Conservation (phyloP, 2,797 vertebrate species). For the Erethizon dorsatum region DNA sequence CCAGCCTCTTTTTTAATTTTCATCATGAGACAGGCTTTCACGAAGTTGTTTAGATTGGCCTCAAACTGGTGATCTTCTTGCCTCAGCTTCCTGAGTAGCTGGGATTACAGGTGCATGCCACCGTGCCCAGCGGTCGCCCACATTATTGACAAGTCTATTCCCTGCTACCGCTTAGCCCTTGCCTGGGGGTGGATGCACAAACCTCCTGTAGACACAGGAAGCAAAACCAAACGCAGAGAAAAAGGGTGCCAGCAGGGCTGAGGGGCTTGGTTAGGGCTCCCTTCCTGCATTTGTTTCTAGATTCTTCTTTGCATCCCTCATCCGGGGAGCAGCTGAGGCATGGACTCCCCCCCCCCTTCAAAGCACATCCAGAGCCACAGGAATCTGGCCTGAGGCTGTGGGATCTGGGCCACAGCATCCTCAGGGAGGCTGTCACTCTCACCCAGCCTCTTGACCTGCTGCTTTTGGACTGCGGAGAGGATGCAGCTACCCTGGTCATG, state of each 20-base stretch:
- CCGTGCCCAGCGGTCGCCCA: neutral
- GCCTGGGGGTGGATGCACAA: neutral
- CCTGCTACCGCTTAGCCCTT: neutral
- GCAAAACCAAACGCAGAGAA: neutral
- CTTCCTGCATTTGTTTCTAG: conserved; percentile 12
- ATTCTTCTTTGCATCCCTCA: neutral
- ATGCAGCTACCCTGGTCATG: conserved; percentile 85
- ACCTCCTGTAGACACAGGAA: neutral
- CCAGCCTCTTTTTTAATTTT: neutral
- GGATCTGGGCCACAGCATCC: neutral
- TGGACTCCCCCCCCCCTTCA: neutral
- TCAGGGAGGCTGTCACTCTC: neutral
- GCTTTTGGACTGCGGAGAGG: conserved; percentile 75
- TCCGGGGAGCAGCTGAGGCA: neutral
- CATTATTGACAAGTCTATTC: neutral
- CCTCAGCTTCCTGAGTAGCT: neutral
- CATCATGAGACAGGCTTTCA: neutral
- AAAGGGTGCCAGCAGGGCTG: neutral
- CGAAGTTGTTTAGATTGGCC: neutral
- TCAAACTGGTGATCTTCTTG: neutral
- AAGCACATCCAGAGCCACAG: neutral
- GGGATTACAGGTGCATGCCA: neutral
- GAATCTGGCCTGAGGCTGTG: neutral
- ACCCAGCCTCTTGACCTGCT: conserved; percentile 41
- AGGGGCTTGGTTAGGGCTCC: neutral